Percentiles rank a stretch among this genome's conserved stretches.
phyloP scores from a whole-genome alignment of 2,888 invertebrate genomes.

The Notodonta dromedarius region DNA sequence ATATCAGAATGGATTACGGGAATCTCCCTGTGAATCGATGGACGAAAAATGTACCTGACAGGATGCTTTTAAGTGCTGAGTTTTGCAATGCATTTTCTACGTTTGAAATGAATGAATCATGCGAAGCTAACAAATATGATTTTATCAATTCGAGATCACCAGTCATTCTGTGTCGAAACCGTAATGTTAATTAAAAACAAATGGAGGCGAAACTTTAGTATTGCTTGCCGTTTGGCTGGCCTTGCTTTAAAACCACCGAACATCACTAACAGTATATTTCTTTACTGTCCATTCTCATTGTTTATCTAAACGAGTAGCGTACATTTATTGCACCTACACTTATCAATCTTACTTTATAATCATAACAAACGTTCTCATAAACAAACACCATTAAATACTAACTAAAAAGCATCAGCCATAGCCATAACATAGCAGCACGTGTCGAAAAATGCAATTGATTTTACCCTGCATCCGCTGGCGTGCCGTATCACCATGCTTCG shows the following conservation, averaged over 20 bases:
- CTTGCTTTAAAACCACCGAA: too few relatives aligned
- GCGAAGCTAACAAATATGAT: neutral
- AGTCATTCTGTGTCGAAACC: too few relatives aligned
- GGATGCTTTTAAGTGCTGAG: conserved; percentile 31
- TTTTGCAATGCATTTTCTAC: conserved; percentile 15
- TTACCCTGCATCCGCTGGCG: conserved; percentile 74
- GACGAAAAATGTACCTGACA: conserved; percentile 52
- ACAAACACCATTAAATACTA: conserved; percentile 39
- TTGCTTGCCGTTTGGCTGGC: too few relatives aligned
- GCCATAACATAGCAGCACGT: conserved; percentile 77
- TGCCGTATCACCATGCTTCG: conserved; percentile 78
- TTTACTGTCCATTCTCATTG: too few relatives aligned
- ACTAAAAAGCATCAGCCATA: conserved; percentile 57
- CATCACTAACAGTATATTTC: too few relatives aligned
- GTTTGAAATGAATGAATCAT: neutral
- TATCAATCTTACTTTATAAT: neutral
- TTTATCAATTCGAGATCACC: too few relatives aligned
- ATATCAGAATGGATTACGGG: conserved; percentile 69
- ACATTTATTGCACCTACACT: too few relatives aligned
- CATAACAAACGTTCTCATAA: conserved; percentile 31
- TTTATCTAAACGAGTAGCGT: too few relatives aligned
- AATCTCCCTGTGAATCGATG: conserved; percentile 56
- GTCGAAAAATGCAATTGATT: conserved; percentile 84
- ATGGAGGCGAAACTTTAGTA: too few relatives aligned
- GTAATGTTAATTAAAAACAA: too few relatives aligned